Percentiles rank a stretch among this genome's conserved stretches.
phyloP scores from a whole-genome alignment of 2,113 vertebrate species.

The Furnarius figulus region DNA sequence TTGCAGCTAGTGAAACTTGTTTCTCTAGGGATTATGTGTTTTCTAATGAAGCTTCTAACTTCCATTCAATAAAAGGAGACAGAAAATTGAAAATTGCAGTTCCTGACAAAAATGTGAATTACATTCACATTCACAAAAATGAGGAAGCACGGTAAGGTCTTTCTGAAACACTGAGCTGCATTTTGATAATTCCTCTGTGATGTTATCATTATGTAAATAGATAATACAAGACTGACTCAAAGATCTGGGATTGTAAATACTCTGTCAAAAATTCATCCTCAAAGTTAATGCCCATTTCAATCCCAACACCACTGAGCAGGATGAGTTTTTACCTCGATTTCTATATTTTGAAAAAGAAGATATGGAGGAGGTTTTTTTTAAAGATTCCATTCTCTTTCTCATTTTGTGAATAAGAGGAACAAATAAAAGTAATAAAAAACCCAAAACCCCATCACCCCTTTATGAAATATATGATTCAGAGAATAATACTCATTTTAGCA shows the following conservation, averaged over 20 bases:
- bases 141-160: background rate
- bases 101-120: background rate
- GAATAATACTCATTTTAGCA: background rate
- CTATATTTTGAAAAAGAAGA: background rate
- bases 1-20: background rate
- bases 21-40: background rate
- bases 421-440: background rate
- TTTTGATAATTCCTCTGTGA: background rate
- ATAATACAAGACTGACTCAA: background rate
- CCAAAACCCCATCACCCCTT: background rate
- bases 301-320: rapidly evolving
- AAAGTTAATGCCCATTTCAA: background rate
- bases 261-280: background rate
- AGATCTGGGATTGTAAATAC: background rate
- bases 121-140: background rate
- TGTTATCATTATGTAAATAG: background rate
- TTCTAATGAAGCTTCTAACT: background rate
- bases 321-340: background rate
- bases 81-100: background rate
- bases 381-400: background rate
- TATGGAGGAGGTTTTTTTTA: background rate
- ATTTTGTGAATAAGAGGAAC: background rate
- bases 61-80: background rate
- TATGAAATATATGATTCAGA: background rate
- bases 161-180: background rate